Conservation (phyloP, 2,797 vertebrate species). For the Trachops cirrhosus region DNA sequence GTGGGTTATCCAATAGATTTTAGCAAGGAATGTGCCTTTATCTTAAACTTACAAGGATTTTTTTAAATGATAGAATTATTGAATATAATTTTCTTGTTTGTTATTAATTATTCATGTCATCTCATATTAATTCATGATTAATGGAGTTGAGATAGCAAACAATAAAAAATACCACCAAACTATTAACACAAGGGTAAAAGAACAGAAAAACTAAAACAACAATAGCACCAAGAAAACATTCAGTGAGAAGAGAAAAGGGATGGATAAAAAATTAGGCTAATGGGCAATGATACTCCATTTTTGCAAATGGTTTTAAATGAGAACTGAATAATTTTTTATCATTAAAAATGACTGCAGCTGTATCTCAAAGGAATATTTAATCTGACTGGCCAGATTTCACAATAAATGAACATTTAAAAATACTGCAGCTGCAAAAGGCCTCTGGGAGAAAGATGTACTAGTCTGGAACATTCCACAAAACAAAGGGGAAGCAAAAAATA, state of each 20-base stretch:
- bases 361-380: conserved; percentile 3
- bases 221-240: background rate
- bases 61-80: background rate
- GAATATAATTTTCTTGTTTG: background rate
- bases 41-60: background rate
- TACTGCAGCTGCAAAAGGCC: background rate
- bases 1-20: background rate
- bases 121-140: background rate
- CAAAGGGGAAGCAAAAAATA: background rate
- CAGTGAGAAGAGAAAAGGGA: background rate
- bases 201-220: background rate
- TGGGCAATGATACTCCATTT: background rate
- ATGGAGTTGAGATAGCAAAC: background rate
- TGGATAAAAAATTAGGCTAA: background rate
- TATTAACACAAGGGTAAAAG: background rate
- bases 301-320: background rate
- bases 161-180: background rate
- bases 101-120: background rate
- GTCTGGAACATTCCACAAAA: background rate
- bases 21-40: background rate
- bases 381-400: background rate
- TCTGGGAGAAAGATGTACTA: background rate
- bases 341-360: conserved; percentile 5
- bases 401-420: background rate
- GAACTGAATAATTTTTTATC: background rate